These are phyloP conservation scores for Neopipo cinnamomea DNA, from an alignment of 2,113 vertebrate species.

Conservation along the genomic window DNA sequence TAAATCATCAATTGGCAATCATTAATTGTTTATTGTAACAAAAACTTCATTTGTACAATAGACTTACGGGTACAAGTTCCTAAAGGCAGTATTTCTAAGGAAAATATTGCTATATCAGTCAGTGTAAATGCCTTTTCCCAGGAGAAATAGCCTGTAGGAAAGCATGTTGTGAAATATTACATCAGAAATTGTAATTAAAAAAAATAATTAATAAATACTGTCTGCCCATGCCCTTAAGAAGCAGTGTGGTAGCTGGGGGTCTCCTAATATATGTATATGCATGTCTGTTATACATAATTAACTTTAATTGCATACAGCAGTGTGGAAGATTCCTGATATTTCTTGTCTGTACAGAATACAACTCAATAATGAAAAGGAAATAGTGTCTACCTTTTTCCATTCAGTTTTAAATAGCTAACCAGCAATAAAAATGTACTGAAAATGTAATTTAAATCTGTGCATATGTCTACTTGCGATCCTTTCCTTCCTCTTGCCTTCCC, in stretches of 20 bases:
- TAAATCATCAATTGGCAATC: not conserved
- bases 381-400: not conserved
- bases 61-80: not conserved
- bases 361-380: not conserved
- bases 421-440: not conserved
- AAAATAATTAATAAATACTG: not conserved
- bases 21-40: not conserved
- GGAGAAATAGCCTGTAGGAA: not conserved
- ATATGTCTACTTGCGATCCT: not conserved
- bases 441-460: not conserved
- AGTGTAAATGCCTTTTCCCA: not conserved
- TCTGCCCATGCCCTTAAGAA: not conserved
- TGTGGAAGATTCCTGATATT: not conserved
- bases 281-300: not conserved
- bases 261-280: not conserved
- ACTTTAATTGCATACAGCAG: not conserved
- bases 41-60: not conserved
- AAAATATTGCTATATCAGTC: not conserved
- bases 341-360: not conserved
- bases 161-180: not conserved
- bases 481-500: not conserved
- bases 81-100: not conserved
- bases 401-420: not conserved
- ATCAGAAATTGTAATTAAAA: not conserved
- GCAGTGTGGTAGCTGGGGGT: not conserved